These are phyloP conservation scores for Myotis daubentonii DNA, from an alignment of 2,797 vertebrate species.

Conservation along the genomic window DNA sequence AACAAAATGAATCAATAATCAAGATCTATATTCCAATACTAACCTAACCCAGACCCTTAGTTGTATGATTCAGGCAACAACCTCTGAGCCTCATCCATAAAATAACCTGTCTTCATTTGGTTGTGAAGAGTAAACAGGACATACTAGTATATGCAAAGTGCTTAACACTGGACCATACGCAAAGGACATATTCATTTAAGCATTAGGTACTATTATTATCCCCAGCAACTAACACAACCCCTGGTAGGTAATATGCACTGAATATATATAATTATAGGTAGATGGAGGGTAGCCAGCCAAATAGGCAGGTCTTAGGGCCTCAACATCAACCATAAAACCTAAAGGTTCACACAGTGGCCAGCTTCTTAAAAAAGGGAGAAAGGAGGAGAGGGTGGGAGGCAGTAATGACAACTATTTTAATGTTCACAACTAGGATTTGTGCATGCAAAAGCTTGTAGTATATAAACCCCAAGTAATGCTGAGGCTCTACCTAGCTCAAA, in stretches of 20 bases:
- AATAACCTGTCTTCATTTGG: neutral
- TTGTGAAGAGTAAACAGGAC: neutral
- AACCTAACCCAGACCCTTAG: neutral
- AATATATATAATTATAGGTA: neutral
- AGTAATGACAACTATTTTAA: constrained; percentile 70
- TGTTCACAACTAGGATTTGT: constrained; percentile 81
- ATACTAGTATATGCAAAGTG: neutral
- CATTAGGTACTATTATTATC: neutral
- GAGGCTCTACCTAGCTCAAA: constrained; percentile 54
- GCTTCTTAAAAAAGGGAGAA: neutral
- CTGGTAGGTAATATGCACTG: neutral
- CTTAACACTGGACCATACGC: neutral
- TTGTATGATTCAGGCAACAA: neutral
- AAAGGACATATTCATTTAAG: neutral
- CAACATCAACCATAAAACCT: neutral
- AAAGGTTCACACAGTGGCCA: constrained; percentile 34
- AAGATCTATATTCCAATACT: neutral
- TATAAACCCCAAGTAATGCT: constrained; percentile 73
- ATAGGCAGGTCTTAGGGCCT: neutral
- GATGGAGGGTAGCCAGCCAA: neutral
- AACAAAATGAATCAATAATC: neutral
- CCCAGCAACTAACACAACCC: neutral
- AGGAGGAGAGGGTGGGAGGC: neutral
- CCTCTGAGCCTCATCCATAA: neutral
- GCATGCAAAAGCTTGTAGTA: constrained; percentile 72